These are phyloP conservation scores for Siniperca chuatsi DNA, from an alignment of 2,113 vertebrate species.

Conservation along the genomic window DNA sequence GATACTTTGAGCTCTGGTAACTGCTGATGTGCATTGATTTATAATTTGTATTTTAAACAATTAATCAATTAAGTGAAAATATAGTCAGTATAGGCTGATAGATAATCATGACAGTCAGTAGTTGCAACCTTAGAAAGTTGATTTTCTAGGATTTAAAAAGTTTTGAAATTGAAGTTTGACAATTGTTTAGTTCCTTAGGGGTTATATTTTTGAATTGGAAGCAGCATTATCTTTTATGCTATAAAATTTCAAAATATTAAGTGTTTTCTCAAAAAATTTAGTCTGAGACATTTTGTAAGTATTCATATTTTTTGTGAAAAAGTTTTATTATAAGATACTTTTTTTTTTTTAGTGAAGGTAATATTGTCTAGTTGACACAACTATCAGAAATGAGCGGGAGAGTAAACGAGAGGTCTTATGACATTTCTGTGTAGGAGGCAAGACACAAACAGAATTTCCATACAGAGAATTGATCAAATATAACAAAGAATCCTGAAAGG, in stretches of 20 bases:
- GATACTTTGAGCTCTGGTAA: not conserved
- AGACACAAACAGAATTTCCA: slow-evolving; percentile 29
- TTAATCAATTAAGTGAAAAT: not conserved
- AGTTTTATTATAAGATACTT: not conserved
- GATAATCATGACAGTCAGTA: not conserved
- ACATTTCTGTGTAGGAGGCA: slow-evolving; percentile 4
- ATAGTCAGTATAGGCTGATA: not conserved
- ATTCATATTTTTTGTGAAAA: not conserved
- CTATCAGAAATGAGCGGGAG: not conserved
- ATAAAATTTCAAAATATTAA: too few species aligned
- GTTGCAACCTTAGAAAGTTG: not conserved
- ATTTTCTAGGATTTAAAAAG: not conserved
- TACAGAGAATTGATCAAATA: slow-evolving; percentile 27
- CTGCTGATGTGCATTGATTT: not conserved
- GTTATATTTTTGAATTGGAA: not conserved
- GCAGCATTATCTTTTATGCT: not conserved
- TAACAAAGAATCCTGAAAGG: slow-evolving; percentile 18
- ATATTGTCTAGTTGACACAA: not conserved
- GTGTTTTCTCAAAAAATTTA: not conserved
- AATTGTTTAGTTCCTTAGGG: not conserved
- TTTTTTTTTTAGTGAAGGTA: not conserved
- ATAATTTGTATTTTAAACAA: not conserved
- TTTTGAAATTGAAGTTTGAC: not conserved
- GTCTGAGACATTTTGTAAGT: not conserved
- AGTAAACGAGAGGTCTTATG: not conserved